phyloP scores from a whole-genome alignment of 2,113 vertebrate species.

The Aspiorhynchus laticeps region DNA sequence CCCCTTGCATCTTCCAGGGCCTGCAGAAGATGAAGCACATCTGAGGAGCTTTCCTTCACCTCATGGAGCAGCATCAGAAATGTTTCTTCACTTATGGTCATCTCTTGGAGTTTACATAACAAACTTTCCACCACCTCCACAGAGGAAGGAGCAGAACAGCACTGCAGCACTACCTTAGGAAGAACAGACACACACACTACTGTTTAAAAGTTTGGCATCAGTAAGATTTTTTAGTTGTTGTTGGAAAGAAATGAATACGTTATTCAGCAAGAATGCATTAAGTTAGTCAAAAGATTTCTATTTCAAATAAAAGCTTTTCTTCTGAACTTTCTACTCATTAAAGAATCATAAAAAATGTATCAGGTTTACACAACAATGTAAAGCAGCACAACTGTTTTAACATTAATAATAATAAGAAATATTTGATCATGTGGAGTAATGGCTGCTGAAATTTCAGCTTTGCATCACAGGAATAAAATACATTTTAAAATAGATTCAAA shows the following conservation, averaged over 20 bases:
- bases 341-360: neutral
- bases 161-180: constrained; percentile 77
- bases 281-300: neutral
- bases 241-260: neutral
- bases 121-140: constrained; percentile 70
- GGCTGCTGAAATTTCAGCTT: neutral
- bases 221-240: neutral
- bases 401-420: neutral
- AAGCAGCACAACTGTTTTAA: neutral
- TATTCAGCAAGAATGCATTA: neutral
- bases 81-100: constrained; percentile 70
- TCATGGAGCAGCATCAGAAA: constrained; percentile 75
- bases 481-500: neutral
- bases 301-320: neutral
- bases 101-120: constrained; percentile 72
- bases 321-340: neutral
- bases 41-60: constrained; percentile 66
- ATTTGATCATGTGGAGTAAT: neutral
- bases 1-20: constrained; percentile 47
- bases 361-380: neutral
- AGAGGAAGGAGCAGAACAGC: constrained; percentile 73
- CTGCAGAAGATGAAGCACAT: constrained; percentile 71
- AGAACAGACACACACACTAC: neutral
- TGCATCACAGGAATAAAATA: neutral
- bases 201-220: neutral